Conservation (phyloP, 2,888 invertebrate genomes). For the Netelia virgata region DNA sequence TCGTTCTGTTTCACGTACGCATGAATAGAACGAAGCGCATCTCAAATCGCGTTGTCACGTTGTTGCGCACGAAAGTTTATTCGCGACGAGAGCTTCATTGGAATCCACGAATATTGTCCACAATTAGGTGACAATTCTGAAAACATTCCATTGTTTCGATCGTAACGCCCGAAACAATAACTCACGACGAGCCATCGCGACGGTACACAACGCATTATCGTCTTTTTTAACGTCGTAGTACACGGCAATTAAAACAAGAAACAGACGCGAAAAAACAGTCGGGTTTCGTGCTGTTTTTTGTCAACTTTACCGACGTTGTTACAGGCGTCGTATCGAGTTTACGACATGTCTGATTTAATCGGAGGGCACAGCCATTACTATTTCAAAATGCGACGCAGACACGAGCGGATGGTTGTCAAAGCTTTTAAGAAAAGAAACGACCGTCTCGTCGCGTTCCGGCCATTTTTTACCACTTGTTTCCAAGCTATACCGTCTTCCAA, state of each 20-base stretch:
- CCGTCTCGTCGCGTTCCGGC: not conserved
- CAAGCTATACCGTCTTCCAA: not conserved
- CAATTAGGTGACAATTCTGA: not conserved
- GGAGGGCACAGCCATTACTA: slow-evolving; percentile 8
- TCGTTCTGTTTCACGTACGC: slow-evolving; percentile 41
- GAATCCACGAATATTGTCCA: not conserved
- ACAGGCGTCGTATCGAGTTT: slow-evolving; percentile 29
- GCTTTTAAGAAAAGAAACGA: not conserved
- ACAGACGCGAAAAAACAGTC: slow-evolving; percentile 13
- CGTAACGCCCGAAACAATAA: not conserved
- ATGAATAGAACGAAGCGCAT: slow-evolving; percentile 39
- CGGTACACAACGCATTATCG: not conserved
- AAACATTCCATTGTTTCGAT: not conserved
- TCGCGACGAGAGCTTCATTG: slow-evolving; percentile 64
- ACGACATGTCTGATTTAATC: slow-evolving; percentile 31
- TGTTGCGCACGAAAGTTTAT: slow-evolving; percentile 70
- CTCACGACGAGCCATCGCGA: too few species aligned
- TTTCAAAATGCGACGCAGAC: slow-evolving; percentile 26
- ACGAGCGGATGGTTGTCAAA: slow-evolving; percentile 1
- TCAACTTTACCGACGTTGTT: not conserved
- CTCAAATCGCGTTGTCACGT: slow-evolving; percentile 74
- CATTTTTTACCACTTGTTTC: not conserved
- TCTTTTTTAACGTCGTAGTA: slow-evolving; percentile 6
- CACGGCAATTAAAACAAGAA: slow-evolving; percentile 8
- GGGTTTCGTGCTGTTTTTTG: not conserved